Base-by-base conservation (phyloP, 2,797 vertebrate genomes). In the Gadopsis marmoratus region DNA sequence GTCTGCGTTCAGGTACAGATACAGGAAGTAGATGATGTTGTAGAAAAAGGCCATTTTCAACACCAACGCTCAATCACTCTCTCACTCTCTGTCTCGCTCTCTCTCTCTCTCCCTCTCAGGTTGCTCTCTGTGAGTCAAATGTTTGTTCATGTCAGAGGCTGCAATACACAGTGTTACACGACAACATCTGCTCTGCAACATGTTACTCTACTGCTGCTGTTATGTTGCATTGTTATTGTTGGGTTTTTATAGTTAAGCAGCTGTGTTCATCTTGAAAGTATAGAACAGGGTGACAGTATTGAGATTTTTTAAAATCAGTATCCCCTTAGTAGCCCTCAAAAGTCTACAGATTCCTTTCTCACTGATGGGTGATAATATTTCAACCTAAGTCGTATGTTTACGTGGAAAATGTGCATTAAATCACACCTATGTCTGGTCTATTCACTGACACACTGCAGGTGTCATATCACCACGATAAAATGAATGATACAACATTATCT, bases 241-340 rank as follows among this genome's bases (percentile, higher is more conserved):
- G 33, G n/a, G n/a, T 35, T 75, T 79, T 75, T 70, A 66, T 61
- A 29, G 26, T 56, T 47, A 70, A 70, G 23, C 78, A 78, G 74
- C 78, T 78, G 76, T 74, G 81, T 76, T 85, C 78, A 83, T 58
- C 60, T 67, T 74, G 65, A 72, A 63, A 69, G 62, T 79, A 29
- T 37, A 45, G 56, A 74, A 63, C 56, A 72, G 21, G n/a, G 16
- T 58, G 76, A 84, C 69, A 59, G 55, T 4, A 2, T 19, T 17
- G 29, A 68, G 35, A 54, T 14, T 45, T 47, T 17, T 51, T 14
- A n/a, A 66, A 77, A 77, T 14, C 14, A 39, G 16, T n/a, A 37
- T 29, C 4, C 64, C n/a, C 50, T 71, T 39, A 21, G n/a, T 41
- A 23, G 26, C 48, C 14, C n/a, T 68, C 17, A 78, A 50, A 64